Evolutionary conservation across 1,140 invertebrate genomes (phyloP).

Genomic region (Zaprionus vittiger): DNA sequence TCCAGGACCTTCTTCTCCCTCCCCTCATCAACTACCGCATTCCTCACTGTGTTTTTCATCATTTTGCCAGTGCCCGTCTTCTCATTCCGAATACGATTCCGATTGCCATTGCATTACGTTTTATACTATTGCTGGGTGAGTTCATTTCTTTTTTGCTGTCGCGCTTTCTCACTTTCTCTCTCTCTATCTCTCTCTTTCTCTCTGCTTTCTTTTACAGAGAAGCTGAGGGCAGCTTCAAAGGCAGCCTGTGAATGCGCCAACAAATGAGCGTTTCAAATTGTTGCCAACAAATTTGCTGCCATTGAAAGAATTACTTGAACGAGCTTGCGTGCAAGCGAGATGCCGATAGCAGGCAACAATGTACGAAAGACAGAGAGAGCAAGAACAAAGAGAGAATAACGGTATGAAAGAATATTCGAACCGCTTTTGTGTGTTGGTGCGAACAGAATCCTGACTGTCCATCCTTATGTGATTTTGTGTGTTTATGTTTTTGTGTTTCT

Average conservation of each 20-base stretch:
- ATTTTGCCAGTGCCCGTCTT: conserved; percentile 18
- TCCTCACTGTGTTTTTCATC: conserved; percentile 11
- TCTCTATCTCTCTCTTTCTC: conserved; percentile 24
- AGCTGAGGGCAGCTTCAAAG: conserved; percentile 52
- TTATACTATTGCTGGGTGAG: conserved; percentile 44
- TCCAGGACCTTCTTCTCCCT: not conserved
- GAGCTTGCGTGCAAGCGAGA: not conserved
- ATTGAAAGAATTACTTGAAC: conserved; percentile 67
- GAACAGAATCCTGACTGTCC: not conserved
- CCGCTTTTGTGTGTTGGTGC: not conserved
- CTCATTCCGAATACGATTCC: conserved; percentile 37
- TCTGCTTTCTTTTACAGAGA: not conserved
- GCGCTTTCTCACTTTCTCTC: conserved; percentile 19
- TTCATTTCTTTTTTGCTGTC: conserved; percentile 45
- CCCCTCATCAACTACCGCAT: not conserved
- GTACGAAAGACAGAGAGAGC: conserved; percentile 28
- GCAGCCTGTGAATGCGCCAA: conserved; percentile 60
- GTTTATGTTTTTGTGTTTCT: not conserved
- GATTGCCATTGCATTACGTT: conserved; percentile 71
- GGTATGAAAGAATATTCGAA: conserved; percentile 12
- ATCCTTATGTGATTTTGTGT: not conserved
- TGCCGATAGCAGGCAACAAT: not conserved
- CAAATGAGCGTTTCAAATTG: conserved; percentile 79
- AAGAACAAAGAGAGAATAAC: conserved; percentile 31
- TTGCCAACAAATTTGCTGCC: conserved; percentile 79